phyloP scores from a whole-genome alignment of 2,888 invertebrate species.

The Meiosimyza decipiens region DNA sequence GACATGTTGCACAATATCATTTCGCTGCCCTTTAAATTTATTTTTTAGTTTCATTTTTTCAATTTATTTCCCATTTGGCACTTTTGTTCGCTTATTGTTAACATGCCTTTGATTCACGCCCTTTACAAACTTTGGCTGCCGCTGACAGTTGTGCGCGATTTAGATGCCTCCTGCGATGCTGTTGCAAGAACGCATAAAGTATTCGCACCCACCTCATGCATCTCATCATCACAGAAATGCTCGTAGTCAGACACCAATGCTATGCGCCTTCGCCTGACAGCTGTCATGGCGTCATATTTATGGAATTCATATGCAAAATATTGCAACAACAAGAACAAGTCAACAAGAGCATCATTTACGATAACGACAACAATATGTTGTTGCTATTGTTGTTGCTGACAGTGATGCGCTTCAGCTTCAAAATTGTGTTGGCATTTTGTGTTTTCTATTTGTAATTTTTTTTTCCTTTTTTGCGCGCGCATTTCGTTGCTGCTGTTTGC shows the following conservation, averaged over 20 bases:
- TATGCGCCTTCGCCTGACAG: conserved; percentile 4
- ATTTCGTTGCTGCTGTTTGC: conserved; percentile 10
- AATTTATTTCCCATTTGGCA: too few species aligned
- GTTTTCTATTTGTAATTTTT: neutral
- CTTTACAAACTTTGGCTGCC: neutral
- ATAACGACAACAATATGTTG: conserved; percentile 1
- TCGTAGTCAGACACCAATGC: neutral
- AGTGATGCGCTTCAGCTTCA: too few species aligned
- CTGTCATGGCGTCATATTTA: conserved; percentile 15
- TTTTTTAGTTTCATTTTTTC: too few species aligned
- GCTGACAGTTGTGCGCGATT: neutral
- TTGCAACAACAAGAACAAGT: neutral
- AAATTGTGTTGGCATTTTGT: neutral
- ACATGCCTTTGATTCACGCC: conserved; percentile 2
- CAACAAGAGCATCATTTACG: too few species aligned
- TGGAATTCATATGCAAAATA: conserved; percentile 22
- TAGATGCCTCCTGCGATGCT: too few species aligned
- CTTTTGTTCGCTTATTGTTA: too few species aligned
- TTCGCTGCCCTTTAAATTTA: too few species aligned
- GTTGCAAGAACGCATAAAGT: too few species aligned
- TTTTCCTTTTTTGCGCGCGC: neutral
- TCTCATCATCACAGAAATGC: neutral
- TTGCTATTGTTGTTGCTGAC: too few species aligned
- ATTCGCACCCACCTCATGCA: too few species aligned
- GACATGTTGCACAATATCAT: too few species aligned